Conservation (phyloP, 2,888 invertebrate genomes). For the Clanis bilineata region DNA sequence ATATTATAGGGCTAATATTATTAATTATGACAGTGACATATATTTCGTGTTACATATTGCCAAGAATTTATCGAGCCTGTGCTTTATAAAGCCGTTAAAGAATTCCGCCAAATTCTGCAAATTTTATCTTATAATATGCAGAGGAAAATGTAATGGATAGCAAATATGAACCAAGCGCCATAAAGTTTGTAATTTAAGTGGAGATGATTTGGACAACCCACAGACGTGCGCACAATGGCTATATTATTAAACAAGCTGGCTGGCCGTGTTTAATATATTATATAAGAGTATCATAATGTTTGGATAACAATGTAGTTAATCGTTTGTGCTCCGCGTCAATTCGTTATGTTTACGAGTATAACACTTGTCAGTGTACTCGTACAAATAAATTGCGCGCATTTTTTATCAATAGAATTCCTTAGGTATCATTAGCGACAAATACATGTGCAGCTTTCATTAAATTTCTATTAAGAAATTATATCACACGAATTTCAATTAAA, state of each 20-base stretch:
- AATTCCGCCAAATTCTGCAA: too few species aligned
- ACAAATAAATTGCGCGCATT: background rate
- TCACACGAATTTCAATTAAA: background rate
- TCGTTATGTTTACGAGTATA: background rate
- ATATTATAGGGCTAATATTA: too few species aligned
- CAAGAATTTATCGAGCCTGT: too few species aligned
- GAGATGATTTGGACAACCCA: background rate
- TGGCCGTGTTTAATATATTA: conserved; percentile 24
- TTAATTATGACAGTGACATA: too few species aligned
- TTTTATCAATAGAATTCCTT: background rate
- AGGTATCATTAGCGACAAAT: too few species aligned
- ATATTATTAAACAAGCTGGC: conserved; percentile 33
- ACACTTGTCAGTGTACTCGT: background rate
- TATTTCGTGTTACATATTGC: too few species aligned
- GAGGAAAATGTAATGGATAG: background rate
- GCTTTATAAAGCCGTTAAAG: too few species aligned
- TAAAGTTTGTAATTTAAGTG: background rate
- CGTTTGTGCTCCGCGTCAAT: conserved; percentile 31
- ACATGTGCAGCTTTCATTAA: too few species aligned
- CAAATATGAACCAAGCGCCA: background rate
- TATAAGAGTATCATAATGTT: conserved; percentile 31
- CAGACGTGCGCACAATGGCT: conserved; percentile 19
- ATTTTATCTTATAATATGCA: background rate
- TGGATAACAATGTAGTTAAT: conserved; percentile 31
- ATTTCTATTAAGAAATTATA: background rate